Evolutionary conservation across 2,113 vertebrate genomes (phyloP).

Genomic region (Ailuropoda melanoleuca): DNA sequence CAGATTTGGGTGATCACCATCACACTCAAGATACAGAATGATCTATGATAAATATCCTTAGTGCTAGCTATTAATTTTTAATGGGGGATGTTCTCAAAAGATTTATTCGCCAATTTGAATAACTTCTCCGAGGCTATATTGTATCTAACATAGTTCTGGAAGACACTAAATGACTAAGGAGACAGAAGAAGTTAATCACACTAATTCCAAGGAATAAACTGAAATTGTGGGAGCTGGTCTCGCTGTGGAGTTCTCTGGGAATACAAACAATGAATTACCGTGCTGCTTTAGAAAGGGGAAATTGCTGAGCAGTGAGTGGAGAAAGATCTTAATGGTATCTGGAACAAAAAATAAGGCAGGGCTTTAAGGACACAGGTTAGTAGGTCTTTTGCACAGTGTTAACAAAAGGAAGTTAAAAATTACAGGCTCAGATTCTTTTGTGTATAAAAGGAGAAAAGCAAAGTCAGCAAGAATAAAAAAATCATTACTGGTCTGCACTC

Average conservation of each 20-base stretch:
- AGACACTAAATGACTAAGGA: constrained; percentile 15
- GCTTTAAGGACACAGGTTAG: neutral
- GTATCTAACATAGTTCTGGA: constrained; percentile 3
- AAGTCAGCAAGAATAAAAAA: neutral
- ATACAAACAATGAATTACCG: neutral
- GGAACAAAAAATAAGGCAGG: neutral
- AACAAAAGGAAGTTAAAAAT: constrained; percentile 45
- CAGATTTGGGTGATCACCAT: neutral
- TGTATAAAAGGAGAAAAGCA: neutral
- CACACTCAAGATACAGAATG: neutral
- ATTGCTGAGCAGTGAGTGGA: neutral
- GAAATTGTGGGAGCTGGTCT: neutral
- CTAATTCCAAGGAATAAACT: neutral
- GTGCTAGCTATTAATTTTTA: constrained; percentile 24
- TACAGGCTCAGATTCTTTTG: constrained; percentile 23
- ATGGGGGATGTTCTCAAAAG: neutral
- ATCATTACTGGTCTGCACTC: neutral
- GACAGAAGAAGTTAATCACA: neutral
- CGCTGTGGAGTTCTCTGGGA: neutral
- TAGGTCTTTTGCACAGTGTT: neutral
- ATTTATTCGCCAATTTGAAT: constrained; percentile 12
- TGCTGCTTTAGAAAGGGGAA: neutral
- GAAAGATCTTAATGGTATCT: constrained; percentile 18
- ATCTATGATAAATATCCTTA: neutral
- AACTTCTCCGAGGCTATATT: neutral